Evolutionary conservation across 2,113 vertebrate genomes (phyloP).

Genomic region (Cavia porcellus): DNA sequence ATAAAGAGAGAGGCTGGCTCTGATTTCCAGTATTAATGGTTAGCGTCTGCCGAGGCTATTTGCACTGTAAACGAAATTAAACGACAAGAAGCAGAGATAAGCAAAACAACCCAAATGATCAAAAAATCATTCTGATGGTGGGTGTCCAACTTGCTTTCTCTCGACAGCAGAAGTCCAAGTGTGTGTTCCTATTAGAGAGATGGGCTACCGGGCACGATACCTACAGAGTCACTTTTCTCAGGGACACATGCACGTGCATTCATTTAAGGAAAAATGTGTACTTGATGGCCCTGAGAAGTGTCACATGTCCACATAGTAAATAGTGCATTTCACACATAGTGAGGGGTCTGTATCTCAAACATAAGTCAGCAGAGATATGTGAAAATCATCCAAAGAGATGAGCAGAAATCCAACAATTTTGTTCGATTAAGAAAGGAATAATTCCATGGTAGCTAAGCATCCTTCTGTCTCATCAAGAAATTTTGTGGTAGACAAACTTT

Average conservation of each 20-base stretch:
- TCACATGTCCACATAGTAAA: constrained; percentile 32
- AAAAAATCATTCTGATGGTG: constrained; percentile 49
- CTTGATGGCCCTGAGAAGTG: background rate
- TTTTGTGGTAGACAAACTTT: constrained; percentile 57
- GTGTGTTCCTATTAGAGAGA: background rate
- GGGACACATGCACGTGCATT: background rate
- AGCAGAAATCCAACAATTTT: constrained; percentile 74
- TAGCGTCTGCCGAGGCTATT: constrained; percentile 89
- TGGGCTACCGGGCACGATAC: constrained; percentile 59
- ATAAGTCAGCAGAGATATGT: constrained; percentile 74
- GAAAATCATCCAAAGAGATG: constrained; percentile 64
- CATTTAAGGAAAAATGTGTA: background rate
- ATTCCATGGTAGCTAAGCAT: constrained; percentile 57
- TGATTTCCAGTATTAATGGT: constrained; percentile 87
- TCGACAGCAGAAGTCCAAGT: constrained; percentile 74
- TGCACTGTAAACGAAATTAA: constrained; percentile 82
- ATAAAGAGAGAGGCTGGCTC: constrained; percentile 83
- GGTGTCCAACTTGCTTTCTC: background rate
- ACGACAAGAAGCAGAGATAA: constrained; percentile 66
- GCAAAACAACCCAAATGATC: constrained; percentile 67
- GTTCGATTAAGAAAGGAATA: constrained; percentile 75
- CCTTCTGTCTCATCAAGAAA: constrained; percentile 70
- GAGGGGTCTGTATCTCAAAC: constrained; percentile 73
- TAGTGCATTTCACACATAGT: constrained; percentile 62
- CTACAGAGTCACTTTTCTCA: rapidly evolving